Evolutionary conservation across 2,113 vertebrate species (phyloP), one percentile per base, ranked within the genome.

Genomic region (Perognathus longimembris): DNA sequence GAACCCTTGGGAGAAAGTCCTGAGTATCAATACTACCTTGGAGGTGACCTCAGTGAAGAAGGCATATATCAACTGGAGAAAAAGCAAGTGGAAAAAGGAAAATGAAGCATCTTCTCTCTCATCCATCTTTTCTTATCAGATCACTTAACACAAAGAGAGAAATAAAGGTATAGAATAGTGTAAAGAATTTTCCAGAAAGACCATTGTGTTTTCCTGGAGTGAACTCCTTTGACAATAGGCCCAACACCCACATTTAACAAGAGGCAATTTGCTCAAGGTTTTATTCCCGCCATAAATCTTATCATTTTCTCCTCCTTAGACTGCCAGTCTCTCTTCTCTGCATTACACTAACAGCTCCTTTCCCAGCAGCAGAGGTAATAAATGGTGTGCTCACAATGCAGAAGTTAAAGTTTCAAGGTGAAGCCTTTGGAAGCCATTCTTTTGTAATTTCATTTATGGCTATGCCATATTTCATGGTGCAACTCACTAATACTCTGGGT

Each of bases 381-480:
- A 98, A 97, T 91, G 94, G 79, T 85, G 82, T 92, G 93, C 94
- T 96, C 94, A 93, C 85, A 87, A 95, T 91, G 91, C 77, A 95
- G 95, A 97, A 93, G 94, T 90, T 96, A 96, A 95, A 92, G 96
- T 98, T 98, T 97, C 96, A 95, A 98, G 96, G 96, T 95, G 97
- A 98, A 97, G 74, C 92, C 97, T 97, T 97, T 96, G 92, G 96
- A 97, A 97, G 95, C 15, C 40, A 97, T 97, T 97, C 96, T 94
- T 95, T 97, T 97, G 97, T 95, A 95, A 95, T 97, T 97, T 96
- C 91, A 94, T 97, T 98, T 98, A 97, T 95, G 96, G 95, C 94
- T 93, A 59, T 64, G 36, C 92, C 93, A 79, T 94, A 97, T 96
- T 97, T 98, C 95, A 97, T 94, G 96, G 96, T 94, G 95, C 87